Evolutionary conservation across 2,888 invertebrate genomes (phyloP).

Genomic region (Chelonus formosanus): DNA sequence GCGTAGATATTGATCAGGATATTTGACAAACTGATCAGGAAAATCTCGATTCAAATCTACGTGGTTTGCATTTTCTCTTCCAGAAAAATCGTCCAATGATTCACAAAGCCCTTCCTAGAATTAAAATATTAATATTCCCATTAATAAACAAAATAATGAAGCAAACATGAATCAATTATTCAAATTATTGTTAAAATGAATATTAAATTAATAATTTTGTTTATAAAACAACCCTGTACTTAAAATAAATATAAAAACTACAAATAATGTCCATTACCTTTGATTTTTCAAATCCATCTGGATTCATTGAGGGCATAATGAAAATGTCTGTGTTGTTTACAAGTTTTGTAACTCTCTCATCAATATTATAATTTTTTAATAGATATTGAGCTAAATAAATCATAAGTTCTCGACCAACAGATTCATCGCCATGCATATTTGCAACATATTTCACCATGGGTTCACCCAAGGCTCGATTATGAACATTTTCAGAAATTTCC

Average conservation of each 20-base stretch:
- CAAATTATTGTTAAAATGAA: too few relatives aligned
- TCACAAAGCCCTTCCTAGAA: slow-evolving; percentile 82
- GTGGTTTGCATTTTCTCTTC: slow-evolving; percentile 82
- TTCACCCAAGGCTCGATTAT: slow-evolving; percentile 70
- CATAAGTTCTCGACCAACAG: slow-evolving; percentile 84
- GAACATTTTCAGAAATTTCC: slow-evolving; percentile 80
- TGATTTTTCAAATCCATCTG: slow-evolving; percentile 92
- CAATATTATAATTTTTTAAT: slow-evolving; percentile 77
- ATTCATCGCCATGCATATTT: slow-evolving; percentile 97
- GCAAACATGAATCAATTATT: too few relatives aligned
- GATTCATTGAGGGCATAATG: slow-evolving; percentile 97
- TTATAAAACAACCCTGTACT: not conserved
- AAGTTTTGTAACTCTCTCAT: slow-evolving; percentile 76
- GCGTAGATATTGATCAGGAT: slow-evolving; percentile 57
- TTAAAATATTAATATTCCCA: slow-evolving; percentile 3
- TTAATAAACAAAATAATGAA: too few relatives aligned
- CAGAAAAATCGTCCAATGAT: slow-evolving; percentile 73
- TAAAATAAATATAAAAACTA: slow-evolving; percentile 3
- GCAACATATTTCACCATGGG: slow-evolving; percentile 95
- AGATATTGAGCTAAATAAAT: slow-evolving; percentile 87
- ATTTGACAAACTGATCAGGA: slow-evolving; percentile 83
- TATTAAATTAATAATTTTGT: too few relatives aligned
- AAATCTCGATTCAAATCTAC: slow-evolving; percentile 92
- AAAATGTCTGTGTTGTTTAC: slow-evolving; percentile 91
- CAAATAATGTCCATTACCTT: slow-evolving; percentile 67